Evolutionary conservation across 2,113 vertebrate genomes (phyloP), one percentile per base, ranked within the genome.

Genomic region (Helogale parvula): DNA sequence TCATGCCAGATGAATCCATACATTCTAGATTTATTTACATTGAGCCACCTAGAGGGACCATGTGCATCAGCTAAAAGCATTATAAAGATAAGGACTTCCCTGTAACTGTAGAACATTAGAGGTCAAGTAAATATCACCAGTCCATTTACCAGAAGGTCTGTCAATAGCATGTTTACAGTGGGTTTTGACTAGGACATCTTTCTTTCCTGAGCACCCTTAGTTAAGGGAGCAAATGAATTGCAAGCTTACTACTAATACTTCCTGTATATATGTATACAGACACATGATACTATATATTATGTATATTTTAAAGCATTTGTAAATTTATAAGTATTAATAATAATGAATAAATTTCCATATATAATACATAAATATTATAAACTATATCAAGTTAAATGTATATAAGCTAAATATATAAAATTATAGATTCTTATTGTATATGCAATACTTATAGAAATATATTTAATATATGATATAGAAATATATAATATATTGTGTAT

Each of bases 321-420:
- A 86, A 84, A 41, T 82, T 65, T 81, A 52, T 71, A 87, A 93
- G 77, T 52, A 65, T 66, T 89, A 94, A 76, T 57, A 83, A 33
- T 84, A 65, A 45, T 72, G 4, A 25, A 47, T 86, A 76, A 66
- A 60, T 81, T 93, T 84, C 12, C 33, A 52, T 54, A 35, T 81
- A 29, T 7, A 83, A 68, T 83, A 69, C 35, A 71, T 87, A 66
- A 47, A 41, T 82, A 41, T 68, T 52, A 35, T 47, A 69, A 85
- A 45, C 11, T 47, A 12, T 31, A 38, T 54, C n/a, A 72, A 76
- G 2, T 63, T 69, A 69, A 72, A 41, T 86, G 11, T 72, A 50
- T 88, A 63, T 35, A 52, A 66, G 54, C 63, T 47, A 82, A 65
- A 76, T 88, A 63, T 57, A 19, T 89, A 83, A 52, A 89, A 45